Percentiles rank a stretch among this genome's conserved stretches.
Evolutionary conservation across 2,888 invertebrate genomes (phyloP).

Genomic region (Sisyra nigra): DNA sequence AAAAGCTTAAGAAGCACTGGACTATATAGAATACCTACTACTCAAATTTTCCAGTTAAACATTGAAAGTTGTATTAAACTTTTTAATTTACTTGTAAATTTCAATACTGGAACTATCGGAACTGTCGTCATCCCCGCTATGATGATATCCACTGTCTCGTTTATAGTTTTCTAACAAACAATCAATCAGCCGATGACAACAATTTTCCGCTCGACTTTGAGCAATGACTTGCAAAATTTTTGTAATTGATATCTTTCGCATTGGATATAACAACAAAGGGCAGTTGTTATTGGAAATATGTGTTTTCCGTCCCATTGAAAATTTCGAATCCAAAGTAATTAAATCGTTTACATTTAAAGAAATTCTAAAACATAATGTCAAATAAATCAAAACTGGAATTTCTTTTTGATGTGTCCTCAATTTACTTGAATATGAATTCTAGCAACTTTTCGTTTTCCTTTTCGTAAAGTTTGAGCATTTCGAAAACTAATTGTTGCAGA

Average conservation of each 20-base stretch:
- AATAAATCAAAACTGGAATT: not conserved
- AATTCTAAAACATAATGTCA: slow-evolving; percentile 37
- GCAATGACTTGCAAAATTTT: slow-evolving; percentile 58
- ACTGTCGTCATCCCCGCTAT: slow-evolving; percentile 21
- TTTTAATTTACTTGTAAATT: slow-evolving; percentile 43
- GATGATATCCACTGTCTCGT: slow-evolving; percentile 22
- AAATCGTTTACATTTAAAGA: slow-evolving; percentile 44
- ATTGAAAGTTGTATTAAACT: slow-evolving; percentile 1
- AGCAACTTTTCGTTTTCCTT: slow-evolving; percentile 40
- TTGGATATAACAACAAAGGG: slow-evolving; percentile 50
- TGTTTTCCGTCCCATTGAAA: slow-evolving; percentile 34
- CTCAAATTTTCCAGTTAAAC: not conserved
- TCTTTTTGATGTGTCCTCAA: no score
- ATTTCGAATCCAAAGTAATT: slow-evolving; percentile 38
- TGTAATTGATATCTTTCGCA: slow-evolving; percentile 54
- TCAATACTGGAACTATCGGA: slow-evolving; percentile 53
- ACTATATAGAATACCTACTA: not conserved
- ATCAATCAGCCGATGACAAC: slow-evolving; percentile 54
- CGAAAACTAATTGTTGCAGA: slow-evolving; percentile 33
- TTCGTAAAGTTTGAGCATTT: slow-evolving; percentile 37
- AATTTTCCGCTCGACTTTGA: slow-evolving; percentile 48
- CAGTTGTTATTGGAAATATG: slow-evolving; percentile 40
- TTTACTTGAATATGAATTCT: slow-evolving; percentile 37
- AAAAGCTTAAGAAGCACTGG: no score
- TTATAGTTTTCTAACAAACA: slow-evolving; percentile 50